Base-by-base conservation (phyloP, 30 jellyfish, hydroid and myxozoan species). In the Pseudorhiza aurosa region DNA sequence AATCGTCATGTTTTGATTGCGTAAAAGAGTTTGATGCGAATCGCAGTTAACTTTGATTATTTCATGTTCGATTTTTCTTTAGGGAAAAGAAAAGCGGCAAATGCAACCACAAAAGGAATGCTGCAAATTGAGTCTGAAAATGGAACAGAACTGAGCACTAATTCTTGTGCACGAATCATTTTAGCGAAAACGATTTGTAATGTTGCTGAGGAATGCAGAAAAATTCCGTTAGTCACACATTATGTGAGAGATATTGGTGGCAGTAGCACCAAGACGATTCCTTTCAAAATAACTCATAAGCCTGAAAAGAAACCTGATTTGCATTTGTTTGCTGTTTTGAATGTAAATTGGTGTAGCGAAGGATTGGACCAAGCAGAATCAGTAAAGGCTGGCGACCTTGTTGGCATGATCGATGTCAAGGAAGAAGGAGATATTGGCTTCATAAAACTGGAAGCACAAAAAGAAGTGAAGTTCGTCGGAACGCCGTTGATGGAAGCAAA, bases 331-430 rank as follows among this genome's bases (percentile, higher is more conserved):
- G 62, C 68, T 28, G 50, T 76, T 2, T 28, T 76, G 7, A 76
- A 76, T 22, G 36, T 22, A 24, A 70, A 70, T n/a, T 76, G 88
- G 88, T 76, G 88, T 36, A 26, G 72, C 70, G 77, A 58, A 46
- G 60, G 83, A 10, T 14, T 21, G 5, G 60, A 26, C 2, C 58
- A 70, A 29, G 57, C 3, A 19, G 5, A 24, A 25, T 68, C 82
- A 6, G 46, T 70, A 2, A 27, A 36, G 39, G 25, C 70, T 25
- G 83, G 32, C 4, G 83, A 70, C 37, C 39, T 70, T 18, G 49
- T 70, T 0, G 71, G 71, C 0, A 45, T 35, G 6, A 17, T 47
- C 22, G 71, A 49, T 7, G 39, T 70, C 22, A 45, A 47, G 29
- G 18, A 15, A 19, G 28, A 0, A 14, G 71, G 57, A 27, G 71